These are phyloP conservation scores for Caenorhabditis sulstoni DNA, from an alignment of 2,888 invertebrate genomes.

Conservation along the genomic window DNA sequence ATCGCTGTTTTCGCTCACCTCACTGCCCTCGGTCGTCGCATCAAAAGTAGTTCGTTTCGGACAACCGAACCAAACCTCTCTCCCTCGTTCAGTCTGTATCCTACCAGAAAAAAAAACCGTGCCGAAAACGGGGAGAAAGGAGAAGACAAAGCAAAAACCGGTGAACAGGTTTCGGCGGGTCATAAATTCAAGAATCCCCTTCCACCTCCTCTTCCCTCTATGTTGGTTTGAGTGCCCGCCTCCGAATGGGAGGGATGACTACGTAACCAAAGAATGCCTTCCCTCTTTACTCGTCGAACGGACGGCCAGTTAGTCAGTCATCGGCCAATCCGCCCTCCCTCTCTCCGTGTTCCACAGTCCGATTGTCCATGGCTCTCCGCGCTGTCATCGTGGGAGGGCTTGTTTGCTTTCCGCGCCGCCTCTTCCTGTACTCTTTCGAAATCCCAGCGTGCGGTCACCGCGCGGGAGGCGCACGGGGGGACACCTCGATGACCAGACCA, in stretches of 20 bases:
- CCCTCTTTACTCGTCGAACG: slow-evolving; percentile 15
- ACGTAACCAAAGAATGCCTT: slow-evolving; percentile 9
- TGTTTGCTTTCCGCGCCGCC: slow-evolving; percentile 50
- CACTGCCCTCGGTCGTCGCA: too few relatives aligned
- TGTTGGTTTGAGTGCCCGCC: too few relatives aligned
- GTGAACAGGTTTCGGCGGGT: slow-evolving; percentile 42
- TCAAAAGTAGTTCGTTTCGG: too few relatives aligned
- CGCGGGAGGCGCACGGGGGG: slow-evolving; percentile 8
- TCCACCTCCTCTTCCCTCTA: slow-evolving; percentile 2
- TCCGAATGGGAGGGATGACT: too few relatives aligned
- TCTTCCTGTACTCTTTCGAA: slow-evolving; percentile 51
- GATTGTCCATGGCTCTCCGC: too few relatives aligned
- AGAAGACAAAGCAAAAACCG: background rate
- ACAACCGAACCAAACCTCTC: too few relatives aligned
- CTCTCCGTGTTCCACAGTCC: slow-evolving; percentile 35
- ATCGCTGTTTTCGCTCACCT: too few relatives aligned
- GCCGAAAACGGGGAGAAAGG: too few relatives aligned
- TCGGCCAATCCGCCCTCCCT: slow-evolving; percentile 10
- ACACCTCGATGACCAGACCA: slow-evolving; percentile 44
- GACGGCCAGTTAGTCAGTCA: slow-evolving; percentile 20
- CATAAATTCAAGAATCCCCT: slow-evolving; percentile 47
- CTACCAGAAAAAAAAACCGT: too few relatives aligned
- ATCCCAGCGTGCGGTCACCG: slow-evolving; percentile 32
- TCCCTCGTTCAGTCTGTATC: too few relatives aligned
- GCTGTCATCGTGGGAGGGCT: background rate